Conservation (phyloP, 2,888 invertebrate species). For the Acronicta psi region DNA sequence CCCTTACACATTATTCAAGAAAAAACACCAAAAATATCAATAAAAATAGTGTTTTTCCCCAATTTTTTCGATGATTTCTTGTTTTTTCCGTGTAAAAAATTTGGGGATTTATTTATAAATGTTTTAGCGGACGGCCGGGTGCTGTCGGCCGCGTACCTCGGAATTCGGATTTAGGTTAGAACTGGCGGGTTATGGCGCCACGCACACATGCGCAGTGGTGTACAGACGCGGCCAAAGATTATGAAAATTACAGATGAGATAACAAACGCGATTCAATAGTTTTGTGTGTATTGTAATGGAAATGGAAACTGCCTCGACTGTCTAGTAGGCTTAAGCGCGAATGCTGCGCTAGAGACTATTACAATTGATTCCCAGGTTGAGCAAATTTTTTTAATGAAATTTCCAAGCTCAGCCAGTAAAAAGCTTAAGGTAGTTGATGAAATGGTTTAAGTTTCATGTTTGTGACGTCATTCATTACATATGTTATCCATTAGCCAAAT, state of each 20-base stretch:
- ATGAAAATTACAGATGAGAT: slow-evolving; percentile 31
- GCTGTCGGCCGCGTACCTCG: slow-evolving; percentile 73
- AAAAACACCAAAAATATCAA: slow-evolving; percentile 8
- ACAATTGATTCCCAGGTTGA: no score
- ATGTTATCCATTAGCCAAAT: no score
- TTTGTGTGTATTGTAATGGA: slow-evolving; percentile 7
- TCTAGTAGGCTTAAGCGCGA: no score
- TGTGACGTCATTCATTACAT: no score
- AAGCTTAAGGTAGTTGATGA: no score
- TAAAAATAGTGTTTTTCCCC: slow-evolving; percentile 52
- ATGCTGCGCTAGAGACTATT: no score
- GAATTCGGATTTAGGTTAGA: slow-evolving; percentile 87
- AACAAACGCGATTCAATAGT: slow-evolving; percentile 15
- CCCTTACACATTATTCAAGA: slow-evolving; percentile 74
- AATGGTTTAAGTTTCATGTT: no score
- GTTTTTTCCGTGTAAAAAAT: slow-evolving; percentile 42
- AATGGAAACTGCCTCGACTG: background rate
- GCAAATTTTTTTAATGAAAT: no score
- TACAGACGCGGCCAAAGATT: slow-evolving; percentile 73
- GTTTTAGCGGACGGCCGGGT: slow-evolving; percentile 76
- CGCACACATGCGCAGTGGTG: slow-evolving; percentile 80
- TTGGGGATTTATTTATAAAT: slow-evolving; percentile 81
- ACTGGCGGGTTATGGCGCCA: slow-evolving; percentile 82
- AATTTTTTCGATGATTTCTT: slow-evolving; percentile 63
- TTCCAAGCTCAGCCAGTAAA: no score